phyloP scores from a whole-genome alignment of 53 echinoderm and acorn worm species.

The Temnopleurus reevesii region DNA sequence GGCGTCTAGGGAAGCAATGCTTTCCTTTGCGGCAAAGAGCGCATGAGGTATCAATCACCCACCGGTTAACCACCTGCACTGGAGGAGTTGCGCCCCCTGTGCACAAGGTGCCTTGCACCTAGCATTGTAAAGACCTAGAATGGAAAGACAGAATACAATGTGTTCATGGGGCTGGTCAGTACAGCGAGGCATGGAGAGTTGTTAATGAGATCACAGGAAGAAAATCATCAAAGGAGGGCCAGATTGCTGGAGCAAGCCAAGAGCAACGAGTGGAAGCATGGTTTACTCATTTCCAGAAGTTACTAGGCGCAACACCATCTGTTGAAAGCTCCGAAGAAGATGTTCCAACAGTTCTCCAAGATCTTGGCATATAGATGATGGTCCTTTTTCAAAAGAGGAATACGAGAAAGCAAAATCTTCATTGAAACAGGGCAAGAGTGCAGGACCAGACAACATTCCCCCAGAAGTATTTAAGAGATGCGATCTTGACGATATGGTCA shows the following conservation, averaged over 20 bases:
- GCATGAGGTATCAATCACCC: no score
- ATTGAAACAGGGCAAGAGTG: constrained; percentile 56
- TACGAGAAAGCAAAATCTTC: constrained; percentile 32
- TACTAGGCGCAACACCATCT: constrained; percentile 27
- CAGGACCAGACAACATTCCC: constrained; percentile 51
- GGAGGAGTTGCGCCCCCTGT: no score
- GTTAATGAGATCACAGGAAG: constrained; percentile 50
- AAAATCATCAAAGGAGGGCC: constrained; percentile 53
- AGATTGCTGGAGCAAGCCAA: constrained; percentile 52
- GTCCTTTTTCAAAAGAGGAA: constrained; percentile 40
- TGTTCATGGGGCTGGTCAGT: background rate
- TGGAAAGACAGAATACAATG: constrained; percentile 15
- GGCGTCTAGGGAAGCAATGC: no score
- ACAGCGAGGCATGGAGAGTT: constrained; percentile 29
- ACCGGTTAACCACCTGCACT: no score
- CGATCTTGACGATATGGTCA: constrained; percentile 24
- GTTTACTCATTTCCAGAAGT: constrained; percentile 60
- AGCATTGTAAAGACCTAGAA: constrained; percentile 27
- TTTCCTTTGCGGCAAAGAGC: no score
- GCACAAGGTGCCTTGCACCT: no score
- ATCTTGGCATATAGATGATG: constrained; percentile 56
- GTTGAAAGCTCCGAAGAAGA: constrained; percentile 10
- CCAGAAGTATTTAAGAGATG: constrained; percentile 60
- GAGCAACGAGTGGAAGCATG: constrained; percentile 55
- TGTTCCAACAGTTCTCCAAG: background rate